Evolutionary conservation across 2,797 vertebrate genomes (phyloP).

Genomic region (Sus cebifrons): DNA sequence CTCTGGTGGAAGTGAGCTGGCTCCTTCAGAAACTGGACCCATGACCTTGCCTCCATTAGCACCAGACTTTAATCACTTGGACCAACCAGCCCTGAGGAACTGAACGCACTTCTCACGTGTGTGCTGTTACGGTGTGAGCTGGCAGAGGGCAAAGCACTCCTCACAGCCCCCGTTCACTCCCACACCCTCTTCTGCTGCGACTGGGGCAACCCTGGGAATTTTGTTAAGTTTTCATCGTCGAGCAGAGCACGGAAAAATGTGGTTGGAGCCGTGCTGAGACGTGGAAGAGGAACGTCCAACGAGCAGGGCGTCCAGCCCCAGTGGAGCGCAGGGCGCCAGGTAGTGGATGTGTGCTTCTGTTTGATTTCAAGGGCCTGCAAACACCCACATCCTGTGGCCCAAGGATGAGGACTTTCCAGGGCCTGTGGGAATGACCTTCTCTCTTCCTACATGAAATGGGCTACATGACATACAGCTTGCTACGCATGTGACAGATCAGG

Average conservation of each 20-base stretch:
- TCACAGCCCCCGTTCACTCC: not conserved
- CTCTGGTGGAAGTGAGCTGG: not conserved
- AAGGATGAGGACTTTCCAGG: constrained; percentile 75
- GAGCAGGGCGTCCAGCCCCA: too few species aligned
- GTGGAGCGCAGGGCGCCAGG: not conserved
- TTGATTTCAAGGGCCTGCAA: constrained; percentile 49
- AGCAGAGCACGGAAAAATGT: not conserved
- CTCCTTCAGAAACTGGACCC: not conserved
- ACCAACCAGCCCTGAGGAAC: not conserved
- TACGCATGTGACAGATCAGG: constrained; percentile 86
- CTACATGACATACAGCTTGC: constrained; percentile 90
- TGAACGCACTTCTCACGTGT: rapidly evolving
- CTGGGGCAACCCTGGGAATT: not conserved
- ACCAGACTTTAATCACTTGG: not conserved
- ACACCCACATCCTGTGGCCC: constrained; percentile 69
- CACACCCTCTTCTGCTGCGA: not conserved
- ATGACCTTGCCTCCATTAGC: not conserved
- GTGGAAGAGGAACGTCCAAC: rapidly evolving
- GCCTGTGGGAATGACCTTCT: constrained; percentile 83
- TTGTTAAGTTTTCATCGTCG: not conserved
- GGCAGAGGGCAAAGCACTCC: rapidly evolving
- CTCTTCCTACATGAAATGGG: constrained; percentile 85
- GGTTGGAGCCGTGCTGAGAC: not conserved
- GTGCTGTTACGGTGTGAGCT: not conserved
- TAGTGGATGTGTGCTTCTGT: not conserved